These are phyloP conservation scores for Sminthurinus aureus DNA, from an alignment of 2,888 invertebrate species.

Conservation along the genomic window DNA sequence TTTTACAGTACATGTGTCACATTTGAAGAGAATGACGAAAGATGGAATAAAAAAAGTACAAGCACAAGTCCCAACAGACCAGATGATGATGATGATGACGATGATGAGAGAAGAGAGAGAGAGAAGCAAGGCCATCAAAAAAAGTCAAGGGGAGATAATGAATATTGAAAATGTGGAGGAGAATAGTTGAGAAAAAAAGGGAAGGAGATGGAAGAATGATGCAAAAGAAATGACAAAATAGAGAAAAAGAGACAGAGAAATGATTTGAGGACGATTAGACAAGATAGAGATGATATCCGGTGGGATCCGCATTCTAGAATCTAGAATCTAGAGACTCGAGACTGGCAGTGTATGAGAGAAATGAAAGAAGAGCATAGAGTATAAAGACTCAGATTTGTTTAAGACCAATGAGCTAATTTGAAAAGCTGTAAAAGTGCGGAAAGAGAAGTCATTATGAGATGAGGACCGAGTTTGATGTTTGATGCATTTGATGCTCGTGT, in stretches of 20 bases:
- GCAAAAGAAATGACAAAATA: conserved; percentile 4
- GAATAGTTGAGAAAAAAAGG: too few species aligned
- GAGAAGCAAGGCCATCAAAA: too few species aligned
- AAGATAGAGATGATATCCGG: conserved; percentile 24
- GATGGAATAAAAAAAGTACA: too few species aligned
- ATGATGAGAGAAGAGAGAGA: not conserved
- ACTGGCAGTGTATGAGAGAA: too few species aligned
- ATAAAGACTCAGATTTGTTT: conserved; percentile 23
- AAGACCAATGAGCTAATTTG: conserved; percentile 46
- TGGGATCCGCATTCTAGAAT: not conserved
- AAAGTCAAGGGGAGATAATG: not conserved
- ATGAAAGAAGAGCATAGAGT: not conserved
- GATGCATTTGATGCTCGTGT: not conserved
- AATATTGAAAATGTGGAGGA: not conserved
- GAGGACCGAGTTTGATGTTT: conserved; percentile 8
- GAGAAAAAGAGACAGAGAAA: not conserved
- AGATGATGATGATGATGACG: too few species aligned
- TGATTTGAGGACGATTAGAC: conserved; percentile 17
- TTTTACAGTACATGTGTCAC: not conserved
- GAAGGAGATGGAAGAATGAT: not conserved
- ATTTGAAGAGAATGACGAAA: not conserved
- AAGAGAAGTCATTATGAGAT: conserved; percentile 34
- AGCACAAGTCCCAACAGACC: too few species aligned
- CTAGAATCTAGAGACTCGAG: too few species aligned
- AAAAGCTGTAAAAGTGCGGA: conserved; percentile 46